These are phyloP conservation scores for Drosophila hamatofila DNA, from an alignment of 2,888 invertebrate genomes.

Conservation along the genomic window DNA sequence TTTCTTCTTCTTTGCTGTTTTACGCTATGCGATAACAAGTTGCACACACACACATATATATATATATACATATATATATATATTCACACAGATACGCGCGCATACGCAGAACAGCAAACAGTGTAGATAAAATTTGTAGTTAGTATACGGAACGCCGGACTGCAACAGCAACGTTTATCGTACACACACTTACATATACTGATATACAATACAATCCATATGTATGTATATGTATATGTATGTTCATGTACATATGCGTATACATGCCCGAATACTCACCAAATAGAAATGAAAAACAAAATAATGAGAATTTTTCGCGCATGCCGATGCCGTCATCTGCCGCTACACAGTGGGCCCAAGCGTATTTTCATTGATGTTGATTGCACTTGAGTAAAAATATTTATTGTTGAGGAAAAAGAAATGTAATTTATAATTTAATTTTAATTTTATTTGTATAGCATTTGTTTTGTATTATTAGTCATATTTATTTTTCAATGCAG, in stretches of 20 bases:
- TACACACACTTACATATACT: constrained; percentile 1
- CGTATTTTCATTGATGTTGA: constrained; percentile 40
- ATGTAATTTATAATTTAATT: neutral
- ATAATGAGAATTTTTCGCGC: constrained; percentile 59
- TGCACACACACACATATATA: constrained; percentile 61
- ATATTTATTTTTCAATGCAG: neutral
- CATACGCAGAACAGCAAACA: constrained; percentile 56
- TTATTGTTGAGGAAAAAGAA: too few species aligned
- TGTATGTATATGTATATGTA: constrained; percentile 5
- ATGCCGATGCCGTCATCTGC: constrained; percentile 77
- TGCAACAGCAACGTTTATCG: constrained; percentile 45
- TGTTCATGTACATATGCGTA: constrained; percentile 15
- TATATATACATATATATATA: constrained; percentile 53
- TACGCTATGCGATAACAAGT: constrained; percentile 81
- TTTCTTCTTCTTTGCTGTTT: constrained; percentile 63
- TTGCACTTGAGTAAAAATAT: constrained; percentile 7
- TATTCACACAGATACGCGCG: constrained; percentile 27
- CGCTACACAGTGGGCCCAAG: constrained; percentile 59
- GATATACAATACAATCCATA: constrained; percentile 2
- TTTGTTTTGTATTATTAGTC: neutral
- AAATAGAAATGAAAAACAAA: constrained; percentile 38
- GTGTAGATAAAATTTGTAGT: constrained; percentile 73
- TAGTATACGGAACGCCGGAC: constrained; percentile 55
- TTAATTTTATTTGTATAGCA: neutral
- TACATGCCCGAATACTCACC: constrained; percentile 41